phyloP scores from a whole-genome alignment of 2,888 invertebrate genomes.

The Brachypterus glaber region DNA sequence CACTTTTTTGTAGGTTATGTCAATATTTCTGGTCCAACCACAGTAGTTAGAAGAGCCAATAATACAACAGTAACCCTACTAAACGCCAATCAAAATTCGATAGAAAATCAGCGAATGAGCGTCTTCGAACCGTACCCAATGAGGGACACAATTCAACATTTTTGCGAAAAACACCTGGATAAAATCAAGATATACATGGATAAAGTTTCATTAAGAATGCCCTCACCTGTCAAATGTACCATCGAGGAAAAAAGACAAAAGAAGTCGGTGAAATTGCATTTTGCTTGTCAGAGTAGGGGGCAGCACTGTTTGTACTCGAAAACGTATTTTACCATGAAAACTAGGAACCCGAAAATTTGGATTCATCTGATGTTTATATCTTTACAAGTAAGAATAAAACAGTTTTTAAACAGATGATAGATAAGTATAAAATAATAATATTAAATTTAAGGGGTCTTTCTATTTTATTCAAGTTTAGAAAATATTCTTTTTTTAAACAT shows the following conservation, averaged over 20 bases:
- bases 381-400: slow-evolving; percentile 52
- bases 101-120: slow-evolving; percentile 54
- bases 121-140: slow-evolving; percentile 87
- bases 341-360: slow-evolving; percentile 80
- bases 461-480: background rate
- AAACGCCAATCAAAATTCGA: slow-evolving; percentile 44
- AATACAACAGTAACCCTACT: slow-evolving; percentile 73
- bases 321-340: slow-evolving; percentile 68
- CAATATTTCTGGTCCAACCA: slow-evolving; percentile 52
- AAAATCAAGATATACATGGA: slow-evolving; percentile 89
- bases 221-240: slow-evolving; percentile 86
- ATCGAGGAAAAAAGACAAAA: slow-evolving; percentile 84
- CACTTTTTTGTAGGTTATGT: slow-evolving; percentile 36
- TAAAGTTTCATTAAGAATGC: slow-evolving; percentile 71
- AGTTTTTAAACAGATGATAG: too few species aligned
- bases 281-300: slow-evolving; percentile 76
- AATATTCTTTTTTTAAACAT: too few species aligned
- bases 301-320: slow-evolving; percentile 81
- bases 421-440: too few species aligned
- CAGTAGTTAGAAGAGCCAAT: slow-evolving; percentile 52
- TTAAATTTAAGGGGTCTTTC: too few species aligned
- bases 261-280: slow-evolving; percentile 79
- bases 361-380: slow-evolving; percentile 94
- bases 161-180: slow-evolving; percentile 88
- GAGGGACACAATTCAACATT: slow-evolving; percentile 87